phyloP scores from a whole-genome alignment of 2,113 vertebrate species.

The Notarius lentiginosus region DNA sequence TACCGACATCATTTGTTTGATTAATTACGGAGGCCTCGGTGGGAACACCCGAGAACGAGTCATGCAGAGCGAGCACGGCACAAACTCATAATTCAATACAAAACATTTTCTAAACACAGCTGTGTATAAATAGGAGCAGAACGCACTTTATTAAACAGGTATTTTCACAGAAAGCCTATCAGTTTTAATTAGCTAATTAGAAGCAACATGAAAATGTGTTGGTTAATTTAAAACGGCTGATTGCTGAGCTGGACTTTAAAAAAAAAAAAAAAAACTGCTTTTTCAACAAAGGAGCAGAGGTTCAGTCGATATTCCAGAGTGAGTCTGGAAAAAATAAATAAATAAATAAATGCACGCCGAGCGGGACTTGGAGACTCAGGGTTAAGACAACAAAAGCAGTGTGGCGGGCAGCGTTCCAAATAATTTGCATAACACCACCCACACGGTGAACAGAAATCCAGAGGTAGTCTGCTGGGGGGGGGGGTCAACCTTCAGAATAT shows the following conservation, averaged over 20 bases:
- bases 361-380: background rate
- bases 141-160: constrained; percentile 26
- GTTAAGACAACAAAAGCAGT: constrained; percentile 6
- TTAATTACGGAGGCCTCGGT: background rate
- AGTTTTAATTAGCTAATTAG: constrained; percentile 27
- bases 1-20: background rate
- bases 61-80: background rate
- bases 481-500: background rate
- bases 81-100: background rate
- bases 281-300: background rate
- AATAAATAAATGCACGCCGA: background rate
- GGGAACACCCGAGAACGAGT: background rate
- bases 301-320: background rate
- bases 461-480: background rate
- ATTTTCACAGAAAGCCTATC: background rate
- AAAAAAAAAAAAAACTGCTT: background rate
- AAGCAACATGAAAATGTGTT: background rate
- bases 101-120: background rate
- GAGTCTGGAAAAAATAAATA: background rate
- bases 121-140: background rate
- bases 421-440: constrained; percentile 2
- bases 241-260: background rate
- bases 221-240: background rate
- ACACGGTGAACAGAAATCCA: background rate
- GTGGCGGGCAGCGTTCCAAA: background rate